phyloP scores from a whole-genome alignment of 2,797 vertebrate genomes.

The Cirrhinus molitorella region DNA sequence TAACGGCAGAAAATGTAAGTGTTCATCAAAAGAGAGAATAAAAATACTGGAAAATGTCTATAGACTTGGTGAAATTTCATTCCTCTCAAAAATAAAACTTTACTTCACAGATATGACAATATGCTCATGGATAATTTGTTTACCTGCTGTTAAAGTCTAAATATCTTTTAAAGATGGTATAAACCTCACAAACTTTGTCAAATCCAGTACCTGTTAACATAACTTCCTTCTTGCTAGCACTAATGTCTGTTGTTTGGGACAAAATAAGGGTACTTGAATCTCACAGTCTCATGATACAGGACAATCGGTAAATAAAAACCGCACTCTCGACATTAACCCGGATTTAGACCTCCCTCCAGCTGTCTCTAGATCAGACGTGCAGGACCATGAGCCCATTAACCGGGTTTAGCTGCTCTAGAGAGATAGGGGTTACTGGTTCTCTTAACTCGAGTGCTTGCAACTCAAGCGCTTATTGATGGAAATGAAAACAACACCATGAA shows the following conservation, averaged over 20 bases:
- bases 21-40: background rate
- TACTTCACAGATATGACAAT: background rate
- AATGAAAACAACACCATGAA: constrained; percentile 46
- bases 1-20: background rate
- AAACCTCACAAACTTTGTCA: background rate
- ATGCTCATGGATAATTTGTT: background rate
- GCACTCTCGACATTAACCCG: constrained; percentile 11
- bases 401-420: constrained; percentile 11
- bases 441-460: constrained; percentile 24
- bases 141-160: background rate
- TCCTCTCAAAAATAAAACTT: background rate
- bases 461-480: constrained; percentile 43
- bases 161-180: background rate
- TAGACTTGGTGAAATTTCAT: background rate
- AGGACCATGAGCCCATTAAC: constrained; percentile 3
- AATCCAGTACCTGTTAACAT: background rate
- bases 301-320: constrained; percentile 20
- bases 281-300: background rate
- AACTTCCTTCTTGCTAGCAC: background rate
- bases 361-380: background rate
- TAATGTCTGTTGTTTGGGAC: background rate
- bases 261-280: constrained; percentile 11
- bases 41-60: background rate
- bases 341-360: constrained; percentile 21
- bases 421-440: constrained; percentile 23